phyloP scores from a whole-genome alignment of 1,140 invertebrate species.

The Diplogasteroides magnus region DNA sequence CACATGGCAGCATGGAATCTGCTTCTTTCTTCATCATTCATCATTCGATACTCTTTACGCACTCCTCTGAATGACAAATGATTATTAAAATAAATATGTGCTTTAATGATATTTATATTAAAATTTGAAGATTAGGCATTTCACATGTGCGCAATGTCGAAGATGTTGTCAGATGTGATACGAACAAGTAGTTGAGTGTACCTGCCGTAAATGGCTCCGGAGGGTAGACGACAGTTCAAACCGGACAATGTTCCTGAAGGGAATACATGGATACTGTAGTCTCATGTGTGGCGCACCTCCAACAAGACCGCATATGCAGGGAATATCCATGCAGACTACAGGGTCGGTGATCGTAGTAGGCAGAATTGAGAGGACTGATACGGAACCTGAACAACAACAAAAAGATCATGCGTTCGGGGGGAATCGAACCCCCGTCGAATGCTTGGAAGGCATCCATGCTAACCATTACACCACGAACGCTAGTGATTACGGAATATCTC shows the following conservation, averaged over 20 bases:
- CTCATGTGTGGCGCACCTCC: not conserved
- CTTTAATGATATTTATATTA: too few relatives aligned
- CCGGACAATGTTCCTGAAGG: not conserved
- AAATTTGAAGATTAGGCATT: too few relatives aligned
- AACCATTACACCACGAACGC: constrained; percentile 57
- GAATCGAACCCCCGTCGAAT: constrained; percentile 58
- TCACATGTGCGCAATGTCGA: too few relatives aligned
- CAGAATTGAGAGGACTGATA: not conserved
- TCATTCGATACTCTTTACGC: constrained; percentile 54
- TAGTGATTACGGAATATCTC: too few relatives aligned
- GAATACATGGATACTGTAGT: too few relatives aligned
- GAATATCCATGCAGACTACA: not conserved
- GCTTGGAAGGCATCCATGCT: constrained; percentile 59
- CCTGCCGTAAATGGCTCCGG: not conserved
- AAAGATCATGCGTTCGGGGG: constrained; percentile 42
- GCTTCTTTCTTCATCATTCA: constrained; percentile 45
- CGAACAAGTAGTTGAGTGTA: too few relatives aligned
- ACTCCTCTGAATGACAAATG: too few relatives aligned
- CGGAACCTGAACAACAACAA: too few relatives aligned
- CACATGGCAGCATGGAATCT: constrained; percentile 51
- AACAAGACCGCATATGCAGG: not conserved
- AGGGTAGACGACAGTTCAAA: not conserved
- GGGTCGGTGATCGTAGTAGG: not conserved
- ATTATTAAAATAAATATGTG: too few relatives aligned
- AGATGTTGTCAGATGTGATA: too few relatives aligned